Conservation (phyloP, 2,113 vertebrate genomes). For the Urocynchramus pylzowi region DNA sequence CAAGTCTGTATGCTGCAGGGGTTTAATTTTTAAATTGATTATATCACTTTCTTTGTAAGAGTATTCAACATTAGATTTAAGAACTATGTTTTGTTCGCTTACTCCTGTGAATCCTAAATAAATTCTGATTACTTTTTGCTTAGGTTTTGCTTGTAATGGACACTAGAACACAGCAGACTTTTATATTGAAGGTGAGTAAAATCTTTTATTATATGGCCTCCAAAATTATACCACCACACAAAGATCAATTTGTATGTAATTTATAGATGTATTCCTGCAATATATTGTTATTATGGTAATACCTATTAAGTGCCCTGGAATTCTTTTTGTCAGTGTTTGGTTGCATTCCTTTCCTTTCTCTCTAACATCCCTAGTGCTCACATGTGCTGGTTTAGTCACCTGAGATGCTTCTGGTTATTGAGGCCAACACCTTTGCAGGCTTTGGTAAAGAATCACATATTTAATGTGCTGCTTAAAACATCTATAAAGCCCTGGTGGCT, state of each 20-base stretch:
- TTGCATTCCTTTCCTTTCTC: neutral
- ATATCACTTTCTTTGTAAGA: neutral
- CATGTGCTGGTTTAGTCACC: neutral
- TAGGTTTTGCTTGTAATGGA: constrained; percentile 98
- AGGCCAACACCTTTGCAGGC: neutral
- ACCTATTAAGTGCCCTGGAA: neutral
- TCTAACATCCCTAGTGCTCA: neutral
- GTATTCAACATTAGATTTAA: neutral
- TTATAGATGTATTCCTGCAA: neutral
- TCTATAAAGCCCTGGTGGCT: neutral
- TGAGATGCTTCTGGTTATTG: neutral
- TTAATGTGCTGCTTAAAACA: neutral
- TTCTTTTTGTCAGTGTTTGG: neutral
- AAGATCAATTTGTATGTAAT: neutral
- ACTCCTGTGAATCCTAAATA: neutral
- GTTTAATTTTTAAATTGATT: neutral
- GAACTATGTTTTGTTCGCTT: neutral
- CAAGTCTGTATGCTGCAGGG: neutral
- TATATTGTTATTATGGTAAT: neutral
- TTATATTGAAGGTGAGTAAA: constrained; percentile 92
- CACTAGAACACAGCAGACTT: constrained; percentile 93
- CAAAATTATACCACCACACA: neutral
- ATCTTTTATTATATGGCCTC: neutral
- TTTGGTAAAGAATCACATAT: neutral
- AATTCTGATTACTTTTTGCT: constrained; percentile 10